Evolutionary conservation across 2,888 invertebrate species (phyloP).

Genomic region (Yponomeuta cagnagella): DNA sequence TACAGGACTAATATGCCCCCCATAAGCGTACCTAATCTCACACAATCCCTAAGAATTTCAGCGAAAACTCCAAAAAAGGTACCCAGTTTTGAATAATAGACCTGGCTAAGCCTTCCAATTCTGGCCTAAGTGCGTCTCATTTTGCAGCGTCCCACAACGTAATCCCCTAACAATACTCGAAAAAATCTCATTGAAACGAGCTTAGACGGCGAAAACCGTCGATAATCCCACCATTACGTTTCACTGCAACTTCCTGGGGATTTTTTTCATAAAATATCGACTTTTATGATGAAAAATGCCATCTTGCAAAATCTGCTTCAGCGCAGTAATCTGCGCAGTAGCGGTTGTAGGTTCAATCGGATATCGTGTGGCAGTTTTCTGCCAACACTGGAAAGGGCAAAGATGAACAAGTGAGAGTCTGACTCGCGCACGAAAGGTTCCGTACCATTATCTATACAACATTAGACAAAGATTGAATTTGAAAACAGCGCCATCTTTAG

Average conservation of each 20-base stretch:
- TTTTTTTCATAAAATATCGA: not conserved
- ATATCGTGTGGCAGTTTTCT: not conserved
- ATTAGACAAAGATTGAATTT: no score
- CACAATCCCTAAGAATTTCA: not conserved
- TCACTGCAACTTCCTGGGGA: not conserved
- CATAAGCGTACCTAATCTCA: not conserved
- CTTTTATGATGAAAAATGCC: not conserved
- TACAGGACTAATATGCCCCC: no score
- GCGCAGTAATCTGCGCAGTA: not conserved
- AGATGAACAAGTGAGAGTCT: no score
- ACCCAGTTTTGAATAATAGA: not conserved
- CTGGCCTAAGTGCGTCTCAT: not conserved
- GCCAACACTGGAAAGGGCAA: no score
- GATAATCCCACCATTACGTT: slow-evolving; percentile 1
- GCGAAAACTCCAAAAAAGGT: not conserved
- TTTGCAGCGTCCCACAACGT: not conserved
- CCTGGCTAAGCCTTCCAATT: not conserved
- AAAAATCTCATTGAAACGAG: slow-evolving; percentile 1
- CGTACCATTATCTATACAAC: no score
- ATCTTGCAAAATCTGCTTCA: not conserved
- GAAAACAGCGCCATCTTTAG: no score
- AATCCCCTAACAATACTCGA: slow-evolving; percentile 1
- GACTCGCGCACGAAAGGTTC: no score
- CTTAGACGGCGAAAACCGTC: not conserved
- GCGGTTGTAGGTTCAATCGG: not conserved